Conservation (phyloP, 92 coral and sea anemone genomes). For the Chrysogorgia sp. region DNA sequence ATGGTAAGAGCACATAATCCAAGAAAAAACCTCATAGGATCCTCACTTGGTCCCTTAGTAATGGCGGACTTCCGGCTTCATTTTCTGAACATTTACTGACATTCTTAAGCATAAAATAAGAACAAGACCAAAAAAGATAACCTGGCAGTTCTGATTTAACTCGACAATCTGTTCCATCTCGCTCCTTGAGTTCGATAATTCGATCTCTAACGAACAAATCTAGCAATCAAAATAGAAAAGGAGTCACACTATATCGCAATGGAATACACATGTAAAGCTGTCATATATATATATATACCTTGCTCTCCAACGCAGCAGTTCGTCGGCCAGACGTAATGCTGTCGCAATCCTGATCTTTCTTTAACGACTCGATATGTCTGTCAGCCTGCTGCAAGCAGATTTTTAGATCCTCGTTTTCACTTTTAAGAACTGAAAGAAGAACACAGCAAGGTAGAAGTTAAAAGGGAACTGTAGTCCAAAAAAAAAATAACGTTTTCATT, state of each 20-base stretch:
- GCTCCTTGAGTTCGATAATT: constrained; percentile 80
- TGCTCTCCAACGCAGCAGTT: constrained; percentile 88
- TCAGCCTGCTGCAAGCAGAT: constrained; percentile 87
- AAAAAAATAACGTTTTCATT: too few species aligned
- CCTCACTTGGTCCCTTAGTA: too few species aligned
- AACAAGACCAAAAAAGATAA: too few species aligned
- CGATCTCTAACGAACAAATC: constrained; percentile 91
- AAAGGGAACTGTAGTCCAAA: too few species aligned
- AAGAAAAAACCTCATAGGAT: not conserved
- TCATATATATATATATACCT: too few species aligned
- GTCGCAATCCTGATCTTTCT: constrained; percentile 86
- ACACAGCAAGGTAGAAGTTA: not conserved
- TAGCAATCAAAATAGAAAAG: not conserved
- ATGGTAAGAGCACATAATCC: too few species aligned
- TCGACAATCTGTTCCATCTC: constrained; percentile 88
- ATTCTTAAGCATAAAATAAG: too few species aligned
- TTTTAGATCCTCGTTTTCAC: constrained; percentile 88
- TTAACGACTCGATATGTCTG: constrained; percentile 77
- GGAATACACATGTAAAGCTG: not conserved
- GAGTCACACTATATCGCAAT: not conserved
- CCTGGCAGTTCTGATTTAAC: constrained; percentile 89
- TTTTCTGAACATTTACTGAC: too few species aligned
- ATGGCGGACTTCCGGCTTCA: too few species aligned
- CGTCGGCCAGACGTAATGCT: constrained; percentile 82
- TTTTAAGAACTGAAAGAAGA: constrained; percentile 71